Conservation (phyloP, 2,113 vertebrate species). For the Osmerus mordax region DNA sequence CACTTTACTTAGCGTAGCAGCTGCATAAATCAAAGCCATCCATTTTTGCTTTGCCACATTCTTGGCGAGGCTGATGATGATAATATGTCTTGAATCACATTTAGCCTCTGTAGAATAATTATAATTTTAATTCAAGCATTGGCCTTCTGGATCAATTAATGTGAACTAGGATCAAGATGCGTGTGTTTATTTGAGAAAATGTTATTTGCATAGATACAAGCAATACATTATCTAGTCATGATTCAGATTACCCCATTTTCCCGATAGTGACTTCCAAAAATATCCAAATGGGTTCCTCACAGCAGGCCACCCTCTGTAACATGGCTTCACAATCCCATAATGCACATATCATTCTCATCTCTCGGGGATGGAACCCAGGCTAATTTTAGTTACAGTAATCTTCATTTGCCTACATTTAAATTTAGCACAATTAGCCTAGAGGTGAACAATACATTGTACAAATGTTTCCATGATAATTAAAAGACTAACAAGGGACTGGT, state of each 20-base stretch:
- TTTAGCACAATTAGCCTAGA: conserved; percentile 20
- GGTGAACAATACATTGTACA: not conserved
- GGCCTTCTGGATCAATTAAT: no score
- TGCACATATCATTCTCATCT: conserved; percentile 4
- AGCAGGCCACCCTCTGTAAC: conserved; percentile 3
- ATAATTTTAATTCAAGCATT: no score
- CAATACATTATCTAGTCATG: not conserved
- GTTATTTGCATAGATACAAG: no score
- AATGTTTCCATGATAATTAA: not conserved
- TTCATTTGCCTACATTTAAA: conserved; percentile 25
- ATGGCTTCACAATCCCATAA: conserved; percentile 23
- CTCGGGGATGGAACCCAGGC: conserved; percentile 22
- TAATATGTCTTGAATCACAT: no score
- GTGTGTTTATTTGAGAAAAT: no score
- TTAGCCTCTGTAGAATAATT: no score
- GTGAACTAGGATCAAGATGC: no score
- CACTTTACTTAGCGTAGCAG: not conserved
- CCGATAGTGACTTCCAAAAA: conserved; percentile 9
- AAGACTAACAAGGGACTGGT: not conserved
- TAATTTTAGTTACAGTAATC: conserved; percentile 36
- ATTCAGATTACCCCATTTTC: not conserved
- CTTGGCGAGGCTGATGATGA: no score
- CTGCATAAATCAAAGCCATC: not conserved
- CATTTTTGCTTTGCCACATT: no score
- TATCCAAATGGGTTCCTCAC: conserved; percentile 13